Evolutionary conservation across 2,797 vertebrate species (phyloP), one percentile per base, ranked within the genome.

Genomic region (Lepilemur septentrionalis): DNA sequence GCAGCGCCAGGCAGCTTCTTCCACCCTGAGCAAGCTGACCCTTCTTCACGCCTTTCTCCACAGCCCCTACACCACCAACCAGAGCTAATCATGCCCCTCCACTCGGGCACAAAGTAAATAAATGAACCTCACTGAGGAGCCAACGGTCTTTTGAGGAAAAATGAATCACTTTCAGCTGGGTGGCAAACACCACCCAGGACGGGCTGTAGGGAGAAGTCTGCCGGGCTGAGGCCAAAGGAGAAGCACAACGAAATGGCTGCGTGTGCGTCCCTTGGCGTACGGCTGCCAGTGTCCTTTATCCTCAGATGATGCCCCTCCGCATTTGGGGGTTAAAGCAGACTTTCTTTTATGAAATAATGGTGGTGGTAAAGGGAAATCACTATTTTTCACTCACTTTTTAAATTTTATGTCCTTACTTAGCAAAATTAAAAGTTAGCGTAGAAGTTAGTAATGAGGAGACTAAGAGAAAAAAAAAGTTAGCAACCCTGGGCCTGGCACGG

Each of bases 231-330:
- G 75, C 9, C 65, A 14, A 15, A 46, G 38, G 23, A 30, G 41
- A 63, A 52, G 52, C 15, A 11, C 1, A 41, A 1, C 1, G 65
- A 17, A 41, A 18, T 30, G 48, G 15, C 41, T 12, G 4, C 0
- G 7, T n/a, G 89, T 52, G 20, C 4, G 5, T 6, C 25, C 25
- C 6, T 0, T 4, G 43, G 38, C 0, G 2, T 7, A 4, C 4
- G 13, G 48, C 9, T 4, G 38, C 76, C n/a, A 10, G n/a, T 1
- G 9, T 32, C 79, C 23, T 15, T 32, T 18, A 2, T 46, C n/a
- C 70, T 7, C 13, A 61, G n/a, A 22, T 76, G 43, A 38, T 1
- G 61, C 35, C 22, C 43, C 57, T 13, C 48, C 48, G 13, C 38
- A 5, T 22, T 30, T 32, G 17, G 17, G n/a, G 10, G n/a, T 30